Base-by-base conservation (phyloP, 2,888 invertebrate species). In the Schizotus pectinicornis region DNA sequence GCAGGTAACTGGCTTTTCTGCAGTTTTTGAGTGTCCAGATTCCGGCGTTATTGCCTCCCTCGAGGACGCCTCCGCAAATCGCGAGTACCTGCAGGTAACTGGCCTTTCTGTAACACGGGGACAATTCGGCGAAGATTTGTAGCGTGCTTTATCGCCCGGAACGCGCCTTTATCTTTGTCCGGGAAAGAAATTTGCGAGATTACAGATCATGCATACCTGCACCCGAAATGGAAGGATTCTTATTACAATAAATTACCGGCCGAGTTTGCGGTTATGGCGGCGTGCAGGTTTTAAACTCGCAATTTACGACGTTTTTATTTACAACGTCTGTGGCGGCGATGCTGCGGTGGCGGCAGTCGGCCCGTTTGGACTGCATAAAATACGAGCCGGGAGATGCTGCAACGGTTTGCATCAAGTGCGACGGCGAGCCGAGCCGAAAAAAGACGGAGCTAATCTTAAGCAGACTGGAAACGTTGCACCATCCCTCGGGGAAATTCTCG, bases 131-230 rank as follows among this genome's bases (percentile, higher is more conserved):
- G 66, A 71, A 77, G 75, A 77, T 77, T 77, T 77, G 77, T 76
- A 75, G 74, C 67, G 69, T 63, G 71, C 68, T 76, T 76, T 76
- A 78, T 76, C 74, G 77, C 67, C 71, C 69, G 75, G 75, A 78
- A 77, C 75, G 71, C 70, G 68, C 74, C 74, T 75, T 74, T 76
- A 73, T 75, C 74, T 72, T 63, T 56, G 64, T 65, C 65, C 64
- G 67, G 65, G 67, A 71, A 74, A 74, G 74, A 75, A 77, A 76
- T 75, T 77, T 74, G 74, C 74, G 72, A 74, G 75, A 76, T 76
- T 76, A 76, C 73, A 74, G 73, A 75, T 74, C 74, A 74, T 74
- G 72, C 49, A 69, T 70, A 72, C 74, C 73, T 74, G 65, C 63
- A 62, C 56, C 45, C 64, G 68, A 69, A 72, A 74, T 66, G 71